These are phyloP conservation scores for Brachionus rubens DNA, from an alignment of 1,140 invertebrate genomes.

Conservation along the genomic window DNA sequence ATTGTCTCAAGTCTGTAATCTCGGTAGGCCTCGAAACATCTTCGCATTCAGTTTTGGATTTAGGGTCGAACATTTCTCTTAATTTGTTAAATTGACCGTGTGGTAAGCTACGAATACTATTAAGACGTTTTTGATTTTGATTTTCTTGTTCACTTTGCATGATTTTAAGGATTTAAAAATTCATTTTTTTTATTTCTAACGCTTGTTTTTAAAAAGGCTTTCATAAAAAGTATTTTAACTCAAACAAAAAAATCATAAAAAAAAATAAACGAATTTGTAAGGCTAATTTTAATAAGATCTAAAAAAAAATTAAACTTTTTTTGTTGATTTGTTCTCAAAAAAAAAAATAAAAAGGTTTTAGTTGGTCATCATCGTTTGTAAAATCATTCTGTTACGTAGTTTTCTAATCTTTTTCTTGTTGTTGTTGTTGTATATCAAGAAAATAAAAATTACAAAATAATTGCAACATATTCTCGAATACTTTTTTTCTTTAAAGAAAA, in stretches of 20 bases:
- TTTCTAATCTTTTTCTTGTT: no score
- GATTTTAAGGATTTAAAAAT: not conserved
- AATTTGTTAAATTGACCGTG: constrained; percentile 40
- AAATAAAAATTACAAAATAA: not conserved
- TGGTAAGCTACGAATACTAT: constrained; percentile 38
- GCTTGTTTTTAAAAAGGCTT: not conserved
- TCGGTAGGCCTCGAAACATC: not conserved
- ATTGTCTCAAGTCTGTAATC: not conserved
- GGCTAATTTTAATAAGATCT: no score
- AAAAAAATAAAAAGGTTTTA: no score
- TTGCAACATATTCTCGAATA: not conserved
- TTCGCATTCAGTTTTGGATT: not conserved
- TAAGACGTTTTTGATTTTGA: not conserved
- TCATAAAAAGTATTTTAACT: not conserved
- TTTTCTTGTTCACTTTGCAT: no score
- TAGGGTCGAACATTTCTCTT: constrained; percentile 38
- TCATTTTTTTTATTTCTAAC: not conserved
- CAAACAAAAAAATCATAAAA: not conserved
- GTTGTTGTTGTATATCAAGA: no score
- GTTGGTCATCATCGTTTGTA: no score
- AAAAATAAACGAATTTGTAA: no score
- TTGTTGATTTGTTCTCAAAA: not conserved
- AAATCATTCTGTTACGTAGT: constrained; percentile 37
- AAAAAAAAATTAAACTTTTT: not conserved
- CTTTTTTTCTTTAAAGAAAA: not conserved